Conservation (phyloP, 2,888 invertebrate genomes). For the Pardosa pseudoannulata region DNA sequence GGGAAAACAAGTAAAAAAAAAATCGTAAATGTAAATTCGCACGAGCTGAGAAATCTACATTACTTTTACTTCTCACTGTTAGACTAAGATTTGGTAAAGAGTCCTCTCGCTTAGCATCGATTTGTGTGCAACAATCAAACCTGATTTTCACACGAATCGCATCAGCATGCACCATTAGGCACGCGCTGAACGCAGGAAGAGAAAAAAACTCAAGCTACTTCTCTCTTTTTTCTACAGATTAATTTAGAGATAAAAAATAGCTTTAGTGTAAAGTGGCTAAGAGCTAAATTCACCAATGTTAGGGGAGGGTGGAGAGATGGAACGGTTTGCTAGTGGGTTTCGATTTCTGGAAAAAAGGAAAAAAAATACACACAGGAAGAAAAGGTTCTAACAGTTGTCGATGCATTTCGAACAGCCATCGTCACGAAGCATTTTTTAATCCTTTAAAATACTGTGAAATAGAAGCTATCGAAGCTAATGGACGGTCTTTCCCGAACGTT, state of each 20-base stretch:
- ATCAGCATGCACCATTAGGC: constrained; percentile 9
- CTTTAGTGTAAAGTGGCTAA: neutral
- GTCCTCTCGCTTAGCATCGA: neutral
- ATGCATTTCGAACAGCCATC: neutral
- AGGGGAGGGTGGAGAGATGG: neutral
- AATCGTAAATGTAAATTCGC: no score
- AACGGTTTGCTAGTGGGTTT: neutral
- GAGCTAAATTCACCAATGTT: neutral
- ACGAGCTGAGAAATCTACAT: no score
- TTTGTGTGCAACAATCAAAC: constrained; percentile 10
- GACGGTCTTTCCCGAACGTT: neutral
- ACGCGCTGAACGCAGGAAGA: neutral
- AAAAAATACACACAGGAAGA: neutral
- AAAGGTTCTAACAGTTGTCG: neutral
- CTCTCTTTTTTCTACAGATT: neutral
- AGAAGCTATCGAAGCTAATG: neutral
- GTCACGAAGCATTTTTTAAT: neutral
- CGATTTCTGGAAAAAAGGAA: neutral
- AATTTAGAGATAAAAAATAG: constrained; percentile 6
- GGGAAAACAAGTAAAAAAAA: no score
- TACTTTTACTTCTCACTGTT: neutral
- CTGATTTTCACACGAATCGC: constrained; percentile 2
- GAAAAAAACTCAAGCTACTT: neutral
- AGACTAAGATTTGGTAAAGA: neutral
- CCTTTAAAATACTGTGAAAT: neutral